Base-by-base conservation (phyloP, 1,140 invertebrate species). In the Drosophila mojavensis region DNA sequence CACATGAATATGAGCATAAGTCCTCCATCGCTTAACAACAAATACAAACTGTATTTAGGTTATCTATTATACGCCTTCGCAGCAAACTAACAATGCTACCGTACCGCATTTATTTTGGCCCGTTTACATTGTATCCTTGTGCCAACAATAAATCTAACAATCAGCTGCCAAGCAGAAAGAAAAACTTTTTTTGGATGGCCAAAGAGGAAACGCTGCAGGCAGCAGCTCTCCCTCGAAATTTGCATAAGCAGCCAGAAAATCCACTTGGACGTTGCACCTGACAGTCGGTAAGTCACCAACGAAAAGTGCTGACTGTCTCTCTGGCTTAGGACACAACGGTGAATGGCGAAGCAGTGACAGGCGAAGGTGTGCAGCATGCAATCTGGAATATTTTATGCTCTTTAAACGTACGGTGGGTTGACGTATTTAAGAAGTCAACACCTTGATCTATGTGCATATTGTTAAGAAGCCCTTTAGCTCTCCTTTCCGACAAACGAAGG, bases 241-340 rank as follows among this genome's bases (percentile, higher is more conserved):
- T 88, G 76, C 82, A 88, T 86, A 79, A 66, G 45, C 60, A 75
- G 50, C 45, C 62, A 47, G 4, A 50, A 64, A 72, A 88, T 69
- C 58, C 75, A 79, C 82, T 60, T 51, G 41, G 47, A 41, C 15
- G 11, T 33, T 68, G 64, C 64, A 69, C 51, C 45, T 51, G 51
- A 33, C 54, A 36, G 51, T 48, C 17, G n/a, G 41, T 26, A 47
- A 68, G 69, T 53, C 67, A 63, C 59, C 50, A 50, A 45, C 17
- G 33, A 61, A 56, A 47, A 51, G 28, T 51, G 43, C 48, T 68
- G 66, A 71, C 58, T 75, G 69, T 59, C 58, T 63, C 36, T 73
- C 50, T 56, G 39, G 36, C 51, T 67, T 24, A 50, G 58, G 26
- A 33, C 15, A 36, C 6, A 36, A 7, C 24, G 4, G 24, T n/a